phyloP scores from a whole-genome alignment of 30 jellyfish, hydroid and myxozoan species.

The Rhopilema esculentum region DNA sequence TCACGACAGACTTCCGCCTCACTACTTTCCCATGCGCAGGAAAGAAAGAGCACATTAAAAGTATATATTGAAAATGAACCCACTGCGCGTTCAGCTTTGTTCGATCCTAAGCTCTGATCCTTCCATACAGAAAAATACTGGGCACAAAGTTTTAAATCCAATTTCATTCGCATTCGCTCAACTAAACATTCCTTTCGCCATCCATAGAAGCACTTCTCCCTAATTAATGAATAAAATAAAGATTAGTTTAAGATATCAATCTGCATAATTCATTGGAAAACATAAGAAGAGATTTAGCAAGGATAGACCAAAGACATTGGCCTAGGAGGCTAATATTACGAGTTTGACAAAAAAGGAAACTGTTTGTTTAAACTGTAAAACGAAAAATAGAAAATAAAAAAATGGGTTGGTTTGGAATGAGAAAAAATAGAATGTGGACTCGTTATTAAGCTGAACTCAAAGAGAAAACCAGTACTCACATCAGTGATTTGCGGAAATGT shows the following conservation, averaged over 20 bases:
- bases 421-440: neutral
- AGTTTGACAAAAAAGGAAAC: too few relatives aligned
- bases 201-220: constrained; percentile 42
- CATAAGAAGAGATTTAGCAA: too few relatives aligned
- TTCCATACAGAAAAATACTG: constrained; percentile 34
- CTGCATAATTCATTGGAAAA: too few relatives aligned
- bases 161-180: constrained; percentile 14
- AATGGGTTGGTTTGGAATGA: too few relatives aligned
- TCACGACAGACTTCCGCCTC: too few relatives aligned
- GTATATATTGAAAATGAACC: neutral
- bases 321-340: too few relatives aligned
- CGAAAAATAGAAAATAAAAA: too few relatives aligned
- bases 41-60: neutral
- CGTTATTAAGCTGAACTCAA: neutral
- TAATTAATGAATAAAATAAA: neutral
- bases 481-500: constrained; percentile 45
- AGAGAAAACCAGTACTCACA: constrained; percentile 41
- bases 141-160: constrained; percentile 4
- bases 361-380: too few relatives aligned
- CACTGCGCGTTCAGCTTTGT: constrained; percentile 39
- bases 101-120: constrained; percentile 23
- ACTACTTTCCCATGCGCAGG: too few relatives aligned
- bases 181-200: constrained; percentile 34
- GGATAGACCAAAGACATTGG: too few relatives aligned
- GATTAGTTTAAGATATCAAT: too few relatives aligned